Evolutionary conservation across 2,888 invertebrate genomes (phyloP), one percentile per base, ranked within the genome.

Genomic region (Eueremaeus valkanovi): DNA sequence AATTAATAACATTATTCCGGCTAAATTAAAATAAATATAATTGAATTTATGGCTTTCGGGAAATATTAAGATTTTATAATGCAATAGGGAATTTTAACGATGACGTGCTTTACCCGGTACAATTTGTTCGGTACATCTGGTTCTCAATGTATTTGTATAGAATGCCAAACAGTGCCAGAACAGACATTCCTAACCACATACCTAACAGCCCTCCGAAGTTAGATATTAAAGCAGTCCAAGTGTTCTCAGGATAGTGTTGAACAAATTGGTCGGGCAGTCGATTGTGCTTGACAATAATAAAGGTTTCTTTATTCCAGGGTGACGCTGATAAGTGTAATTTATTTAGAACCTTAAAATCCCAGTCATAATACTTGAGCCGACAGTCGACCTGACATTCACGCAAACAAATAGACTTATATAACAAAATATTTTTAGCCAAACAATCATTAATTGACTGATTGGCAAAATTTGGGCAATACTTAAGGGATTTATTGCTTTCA

Each of bases 221-320:
- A 6, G 31, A 61, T 1, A 61, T 18, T 29, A 61, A 61, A 2
- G 61, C 27, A 29, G 29, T 61, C 6, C 27, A 61, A 5, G 61
- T 61, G 16, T 16, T 61, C 11, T 61, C 29, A 3, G 61, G 61
- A 29, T n/a, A 61, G 31, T 61, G 61, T 29, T 29, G 13, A 2
- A 61, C 31, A 1, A 61, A 21, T 61, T 61, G 31, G 18, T 61
- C 61, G 16, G 61, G 61, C 31, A 61, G 31, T 61, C 61, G 61
- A 11, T 31, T 61, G n/a, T 61, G 61, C 31, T 31, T 61, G 2
- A 61, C 31, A 29, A 16, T 61, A 31, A 61, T 61, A 27, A 27
- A 29, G 31, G 27, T 11, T 21, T 29, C n/a, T 21, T 51, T 51
- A n/a, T 51, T 21, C 51, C 51, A 51, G 18, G 18, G 16, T 1